A percentile compares a stretch with the other conserved stretches of the same genome.
Conservation (phyloP, 2,113 vertebrate species). For the Pygathrix nemaeus region DNA sequence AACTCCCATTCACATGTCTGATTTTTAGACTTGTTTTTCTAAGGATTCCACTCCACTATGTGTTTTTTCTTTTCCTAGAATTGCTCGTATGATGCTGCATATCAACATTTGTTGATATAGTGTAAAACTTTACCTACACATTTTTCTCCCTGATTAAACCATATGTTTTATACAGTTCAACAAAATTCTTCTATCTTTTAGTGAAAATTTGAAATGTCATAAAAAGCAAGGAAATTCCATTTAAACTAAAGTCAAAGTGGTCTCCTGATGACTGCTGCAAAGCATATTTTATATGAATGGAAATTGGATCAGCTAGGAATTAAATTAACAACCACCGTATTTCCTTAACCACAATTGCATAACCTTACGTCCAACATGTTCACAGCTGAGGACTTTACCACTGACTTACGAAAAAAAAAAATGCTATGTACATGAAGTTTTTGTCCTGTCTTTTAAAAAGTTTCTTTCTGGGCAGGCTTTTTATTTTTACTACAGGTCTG, state of each 20-base stretch:
- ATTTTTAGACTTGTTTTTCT: background rate
- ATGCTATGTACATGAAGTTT: too few species aligned
- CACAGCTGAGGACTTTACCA: constrained; percentile 37
- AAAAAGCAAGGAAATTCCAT: constrained; percentile 51
- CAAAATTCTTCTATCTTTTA: constrained; percentile 41
- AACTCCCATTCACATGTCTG: background rate
- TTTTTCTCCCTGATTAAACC: constrained; percentile 12
- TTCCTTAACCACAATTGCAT: constrained; percentile 56
- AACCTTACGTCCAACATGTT: constrained; percentile 39
- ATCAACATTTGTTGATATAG: background rate
- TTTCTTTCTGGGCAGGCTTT: too few species aligned
- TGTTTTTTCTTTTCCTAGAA: background rate
- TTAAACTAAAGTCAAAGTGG: constrained; percentile 43
- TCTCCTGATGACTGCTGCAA: constrained; percentile 27
- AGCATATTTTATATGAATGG: constrained; percentile 53
- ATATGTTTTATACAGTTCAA: background rate
- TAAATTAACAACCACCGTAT: constrained; percentile 46
- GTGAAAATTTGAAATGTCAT: constrained; percentile 35
- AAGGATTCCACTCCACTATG: background rate
- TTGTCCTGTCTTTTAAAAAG: too few species aligned
- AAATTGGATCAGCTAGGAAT: constrained; percentile 56
- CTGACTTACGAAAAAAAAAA: too few species aligned
- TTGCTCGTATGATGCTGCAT: background rate
- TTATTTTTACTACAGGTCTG: too few species aligned
- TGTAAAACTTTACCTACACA: background rate